Evolutionary conservation across 2,888 invertebrate species (phyloP), one percentile per base, ranked within the genome.

Genomic region (Peribatodes rhomboidaria): DNA sequence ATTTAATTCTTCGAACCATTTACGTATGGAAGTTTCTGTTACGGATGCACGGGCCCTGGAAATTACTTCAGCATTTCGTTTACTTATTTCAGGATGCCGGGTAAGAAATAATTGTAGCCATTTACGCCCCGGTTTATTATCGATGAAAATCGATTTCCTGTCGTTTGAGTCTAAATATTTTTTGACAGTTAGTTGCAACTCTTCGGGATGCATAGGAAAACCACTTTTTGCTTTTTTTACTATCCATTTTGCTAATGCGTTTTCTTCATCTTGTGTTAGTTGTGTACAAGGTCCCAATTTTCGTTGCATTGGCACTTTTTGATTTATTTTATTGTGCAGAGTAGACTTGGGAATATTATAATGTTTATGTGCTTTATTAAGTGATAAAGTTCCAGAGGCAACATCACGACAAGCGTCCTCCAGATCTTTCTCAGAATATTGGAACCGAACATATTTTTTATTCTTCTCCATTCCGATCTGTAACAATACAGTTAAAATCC

Each of bases 181-280:
- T 46, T 61, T 46, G 42, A 62, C 52, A 16, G 55, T 62, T 33
- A 31, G 13, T 49, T 55, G 41, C 16, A 62, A 53, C 37, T 59
- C 59, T 41, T 58, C 54, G 14, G 49, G 59, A 14, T 59, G 64
- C 64, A 64, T 58, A 47, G 59, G 64, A 58, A 58, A 64, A 39
- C 58, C 59, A 54, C 39, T 14, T 53, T 58, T 64, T 42, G 54
- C 53, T 55, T 64, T 59, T 41, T 59, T 58, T 42, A 64, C 22
- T 7, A 59, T 54, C 59, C 64, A 54, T 22, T 54, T 31, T 55
- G 53, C 50, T 41, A 64, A 47, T 54, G 53, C 27, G 31, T 31
- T 27, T 42, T 64, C 59, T 58, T 64, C 64, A 42, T 27, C 41
- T 47, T 46, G 9, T 47, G 64, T 54, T 55, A 59, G 42, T 58